These are phyloP conservation scores for Lutjanus argentimaculatus DNA, from an alignment of 2,797 vertebrate genomes.

Conservation along the genomic window DNA sequence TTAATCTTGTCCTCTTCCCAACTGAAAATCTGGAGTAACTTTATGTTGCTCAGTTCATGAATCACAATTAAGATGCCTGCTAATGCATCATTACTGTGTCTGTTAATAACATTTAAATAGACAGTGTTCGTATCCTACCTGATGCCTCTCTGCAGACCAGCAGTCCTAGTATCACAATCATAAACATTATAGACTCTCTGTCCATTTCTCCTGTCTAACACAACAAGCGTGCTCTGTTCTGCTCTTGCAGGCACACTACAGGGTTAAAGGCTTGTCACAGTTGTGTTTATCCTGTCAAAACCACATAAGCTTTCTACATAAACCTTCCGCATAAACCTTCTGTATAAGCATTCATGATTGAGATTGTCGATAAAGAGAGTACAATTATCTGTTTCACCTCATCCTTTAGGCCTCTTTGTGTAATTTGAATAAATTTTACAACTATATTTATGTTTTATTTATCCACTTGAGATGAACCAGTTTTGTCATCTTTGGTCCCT, in stretches of 20 bases:
- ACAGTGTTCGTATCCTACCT: constrained; percentile 10
- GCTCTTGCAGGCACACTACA: neutral
- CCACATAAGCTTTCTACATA: neutral
- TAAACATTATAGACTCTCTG: neutral
- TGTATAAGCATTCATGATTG: too few relatives aligned
- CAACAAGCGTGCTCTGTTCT: too few relatives aligned
- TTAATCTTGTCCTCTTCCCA: too few relatives aligned
- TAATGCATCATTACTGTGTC: neutral
- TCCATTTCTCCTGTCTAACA: neutral
- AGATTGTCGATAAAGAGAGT: neutral
- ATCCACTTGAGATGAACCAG: neutral
- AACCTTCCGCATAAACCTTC: too few relatives aligned
- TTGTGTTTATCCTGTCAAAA: neutral
- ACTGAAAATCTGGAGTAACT: too few relatives aligned
- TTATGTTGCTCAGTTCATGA: too few relatives aligned
- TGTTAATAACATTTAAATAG: neutral
- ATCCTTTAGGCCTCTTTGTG: too few relatives aligned
- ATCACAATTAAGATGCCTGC: neutral
- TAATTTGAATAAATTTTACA: neutral
- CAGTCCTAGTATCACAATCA: constrained; percentile 27
- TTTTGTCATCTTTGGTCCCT: neutral
- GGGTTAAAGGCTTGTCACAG: neutral
- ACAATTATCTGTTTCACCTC: neutral
- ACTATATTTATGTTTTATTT: neutral
- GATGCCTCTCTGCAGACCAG: constrained; percentile 11